Evolutionary conservation across 1,140 invertebrate species (phyloP).

Genomic region (Listronotus oregonensis): DNA sequence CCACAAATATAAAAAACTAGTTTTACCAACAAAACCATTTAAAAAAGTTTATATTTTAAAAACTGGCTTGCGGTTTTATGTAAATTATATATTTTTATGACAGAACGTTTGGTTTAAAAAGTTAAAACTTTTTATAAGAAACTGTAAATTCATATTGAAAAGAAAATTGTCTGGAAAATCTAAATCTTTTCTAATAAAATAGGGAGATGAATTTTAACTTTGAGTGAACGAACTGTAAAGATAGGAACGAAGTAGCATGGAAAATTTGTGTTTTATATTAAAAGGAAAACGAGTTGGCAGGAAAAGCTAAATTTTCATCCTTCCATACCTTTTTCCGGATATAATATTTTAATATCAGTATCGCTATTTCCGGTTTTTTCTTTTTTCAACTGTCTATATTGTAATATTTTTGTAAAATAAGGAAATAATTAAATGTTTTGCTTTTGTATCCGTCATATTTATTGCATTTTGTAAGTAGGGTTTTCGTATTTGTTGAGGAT

Average conservation of each 20-base stretch:
- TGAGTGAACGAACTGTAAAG: constrained; percentile 5
- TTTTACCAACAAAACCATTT: too few species aligned
- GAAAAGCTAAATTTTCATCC: constrained; percentile 12
- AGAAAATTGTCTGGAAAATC: neutral
- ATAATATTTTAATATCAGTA: constrained; percentile 12
- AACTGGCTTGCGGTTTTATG: too few species aligned
- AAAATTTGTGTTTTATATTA: constrained; percentile 18
- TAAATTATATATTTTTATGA: constrained; percentile 10
- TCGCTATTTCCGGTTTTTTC: neutral
- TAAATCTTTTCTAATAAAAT: constrained; percentile 16
- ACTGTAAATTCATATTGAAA: too few species aligned
- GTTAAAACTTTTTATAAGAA: constrained; percentile 15
- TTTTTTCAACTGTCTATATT: neutral
- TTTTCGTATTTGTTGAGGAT: too few species aligned
- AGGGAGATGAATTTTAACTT: constrained; percentile 2
- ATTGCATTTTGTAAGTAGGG: too few species aligned
- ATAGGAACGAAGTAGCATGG: constrained; percentile 9
- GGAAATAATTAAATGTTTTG: neutral
- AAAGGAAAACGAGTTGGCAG: constrained; percentile 14
- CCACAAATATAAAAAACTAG: too few species aligned
- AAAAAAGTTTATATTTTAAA: too few species aligned
- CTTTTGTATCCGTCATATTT: too few species aligned
- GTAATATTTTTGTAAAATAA: neutral
- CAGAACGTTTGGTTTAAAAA: constrained; percentile 6
- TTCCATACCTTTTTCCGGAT: constrained; percentile 14